Conservation (phyloP, 2,888 invertebrate genomes). For the Ethmia dodecea region DNA sequence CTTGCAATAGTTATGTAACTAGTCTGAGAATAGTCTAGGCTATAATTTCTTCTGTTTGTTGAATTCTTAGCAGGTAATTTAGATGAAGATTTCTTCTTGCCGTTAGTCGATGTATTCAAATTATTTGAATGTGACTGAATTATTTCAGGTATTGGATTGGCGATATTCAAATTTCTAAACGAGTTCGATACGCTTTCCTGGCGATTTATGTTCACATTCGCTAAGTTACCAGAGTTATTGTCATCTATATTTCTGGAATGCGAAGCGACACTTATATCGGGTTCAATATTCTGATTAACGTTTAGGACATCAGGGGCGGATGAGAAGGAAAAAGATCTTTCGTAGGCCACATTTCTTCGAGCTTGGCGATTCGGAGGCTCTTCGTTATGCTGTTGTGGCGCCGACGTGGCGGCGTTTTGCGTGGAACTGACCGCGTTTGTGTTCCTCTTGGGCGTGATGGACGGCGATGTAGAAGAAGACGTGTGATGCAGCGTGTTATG, state of each 20-base stretch:
- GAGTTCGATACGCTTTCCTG: conserved; percentile 42
- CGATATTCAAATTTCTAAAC: conserved; percentile 54
- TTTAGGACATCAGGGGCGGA: conserved; percentile 78
- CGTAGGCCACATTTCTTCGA: conserved; percentile 51
- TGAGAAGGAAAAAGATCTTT: conserved; percentile 63
- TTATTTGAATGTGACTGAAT: conserved; percentile 66
- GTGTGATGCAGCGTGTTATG: conserved; percentile 70
- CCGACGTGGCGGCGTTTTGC: conserved; percentile 16
- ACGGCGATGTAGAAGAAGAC: conserved; percentile 41
- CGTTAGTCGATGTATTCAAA: conserved; percentile 46
- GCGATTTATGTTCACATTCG: conserved; percentile 49
- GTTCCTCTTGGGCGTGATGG: conserved; percentile 56
- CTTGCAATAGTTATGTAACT: conserved; percentile 62
- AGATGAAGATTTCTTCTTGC: conserved; percentile 64
- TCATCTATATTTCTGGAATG: conserved; percentile 39
- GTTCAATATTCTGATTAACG: conserved; percentile 62
- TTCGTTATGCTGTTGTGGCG: conserved; percentile 24
- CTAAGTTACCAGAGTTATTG: conserved; percentile 19
- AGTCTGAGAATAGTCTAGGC: conserved; percentile 56
- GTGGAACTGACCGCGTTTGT: conserved; percentile 38
- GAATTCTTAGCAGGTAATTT: conserved; percentile 69
- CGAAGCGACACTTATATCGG: conserved; percentile 25
- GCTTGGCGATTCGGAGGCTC: conserved; percentile 28
- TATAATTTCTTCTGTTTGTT: conserved; percentile 47
- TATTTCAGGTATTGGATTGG: conserved; percentile 64